phyloP scores from a whole-genome alignment of 1,140 invertebrate genomes.

The Hormaphis cornu region DNA sequence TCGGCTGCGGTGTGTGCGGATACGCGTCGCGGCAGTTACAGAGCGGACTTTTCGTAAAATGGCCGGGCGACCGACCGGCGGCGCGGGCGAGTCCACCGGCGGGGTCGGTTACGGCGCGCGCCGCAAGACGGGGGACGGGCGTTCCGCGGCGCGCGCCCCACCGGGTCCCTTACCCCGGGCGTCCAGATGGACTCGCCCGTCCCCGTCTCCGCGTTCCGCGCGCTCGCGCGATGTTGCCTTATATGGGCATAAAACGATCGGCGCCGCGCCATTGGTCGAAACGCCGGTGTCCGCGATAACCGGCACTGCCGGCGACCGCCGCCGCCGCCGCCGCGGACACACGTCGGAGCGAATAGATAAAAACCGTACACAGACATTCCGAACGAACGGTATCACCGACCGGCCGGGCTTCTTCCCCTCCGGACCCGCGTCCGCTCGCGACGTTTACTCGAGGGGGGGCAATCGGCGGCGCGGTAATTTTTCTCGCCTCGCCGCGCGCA shows the following conservation, averaged over 20 bases:
- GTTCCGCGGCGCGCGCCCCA: too few species aligned
- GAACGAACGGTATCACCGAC: not conserved
- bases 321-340: not conserved
- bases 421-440: not conserved
- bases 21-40: not conserved
- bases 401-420: too few species aligned
- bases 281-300: slow-evolving; percentile 9
- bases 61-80: slow-evolving; percentile 9
- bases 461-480: too few species aligned
- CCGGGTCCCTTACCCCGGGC: not conserved
- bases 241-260: slow-evolving; percentile 66
- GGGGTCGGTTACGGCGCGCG: not conserved
- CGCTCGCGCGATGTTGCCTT: slow-evolving; percentile 55
- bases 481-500: too few species aligned
- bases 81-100: not conserved
- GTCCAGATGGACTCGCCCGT: slow-evolving; percentile 1
- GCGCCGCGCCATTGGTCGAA: slow-evolving; percentile 52
- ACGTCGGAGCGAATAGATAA: too few species aligned
- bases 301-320: not conserved
- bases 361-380: too few species aligned
- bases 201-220: slow-evolving; percentile 42
- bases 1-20: not conserved
- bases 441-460: too few species aligned
- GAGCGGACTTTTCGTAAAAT: slow-evolving; percentile 21
- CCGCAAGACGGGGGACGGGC: not conserved